phyloP scores from a whole-genome alignment of 1,140 invertebrate genomes.

The Pseudomyrmex sp. region DNA sequence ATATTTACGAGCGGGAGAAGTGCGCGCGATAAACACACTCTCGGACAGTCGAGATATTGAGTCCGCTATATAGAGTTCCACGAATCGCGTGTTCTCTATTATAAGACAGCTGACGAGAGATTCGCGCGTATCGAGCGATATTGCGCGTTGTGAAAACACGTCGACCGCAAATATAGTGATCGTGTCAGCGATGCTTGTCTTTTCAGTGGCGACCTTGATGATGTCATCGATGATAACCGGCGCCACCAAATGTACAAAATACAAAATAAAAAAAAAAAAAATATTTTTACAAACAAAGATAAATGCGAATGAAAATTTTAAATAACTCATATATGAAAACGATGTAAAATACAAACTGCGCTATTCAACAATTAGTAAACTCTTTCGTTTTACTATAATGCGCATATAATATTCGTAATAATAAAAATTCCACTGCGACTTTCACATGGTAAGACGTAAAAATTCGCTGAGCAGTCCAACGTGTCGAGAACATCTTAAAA shows the following conservation, averaged over 20 bases:
- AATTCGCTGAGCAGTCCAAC: too few species aligned
- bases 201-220: not conserved
- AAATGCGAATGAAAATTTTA: not conserved
- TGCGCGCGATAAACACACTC: not conserved
- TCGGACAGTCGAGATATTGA: constrained; percentile 28
- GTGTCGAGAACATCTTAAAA: too few species aligned
- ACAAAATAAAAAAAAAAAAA: too few species aligned
- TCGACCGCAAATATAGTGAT: not conserved
- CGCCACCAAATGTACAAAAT: too few species aligned
- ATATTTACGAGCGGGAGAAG: constrained; percentile 45
- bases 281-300: not conserved
- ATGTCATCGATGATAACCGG: too few species aligned
- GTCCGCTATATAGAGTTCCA: constrained; percentile 24
- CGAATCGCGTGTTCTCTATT: constrained; percentile 57
- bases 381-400: too few species aligned
- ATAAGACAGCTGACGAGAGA: not conserved
- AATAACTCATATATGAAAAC: too few species aligned
- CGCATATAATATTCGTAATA: too few species aligned
- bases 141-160: not conserved
- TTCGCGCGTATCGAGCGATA: not conserved
- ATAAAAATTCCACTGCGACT: too few species aligned
- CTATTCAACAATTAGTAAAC: too few species aligned
- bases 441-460: too few species aligned
- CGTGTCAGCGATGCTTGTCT: not conserved
- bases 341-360: too few species aligned